A percentile compares a stretch with the other conserved stretches of the same genome.
These are phyloP conservation scores for Lagocephalus sceleratus DNA, from an alignment of 2,797 vertebrate genomes.

Conservation along the genomic window DNA sequence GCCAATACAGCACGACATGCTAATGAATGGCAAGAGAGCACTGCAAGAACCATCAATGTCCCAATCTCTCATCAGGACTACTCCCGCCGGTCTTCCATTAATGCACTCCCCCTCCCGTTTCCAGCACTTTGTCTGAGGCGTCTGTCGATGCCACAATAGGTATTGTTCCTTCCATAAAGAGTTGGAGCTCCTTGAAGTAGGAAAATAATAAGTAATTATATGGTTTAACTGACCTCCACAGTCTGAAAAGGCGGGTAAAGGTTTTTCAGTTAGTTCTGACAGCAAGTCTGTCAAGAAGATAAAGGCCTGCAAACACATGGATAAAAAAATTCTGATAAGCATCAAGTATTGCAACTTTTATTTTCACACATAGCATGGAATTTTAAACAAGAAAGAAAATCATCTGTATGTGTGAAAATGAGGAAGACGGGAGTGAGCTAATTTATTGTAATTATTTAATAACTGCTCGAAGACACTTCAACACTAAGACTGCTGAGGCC, in stretches of 20 bases:
- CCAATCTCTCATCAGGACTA: constrained; percentile 57
- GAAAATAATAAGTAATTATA: constrained; percentile 41
- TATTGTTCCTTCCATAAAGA: constrained; percentile 35
- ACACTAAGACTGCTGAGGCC: too few species aligned
- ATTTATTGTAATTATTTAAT: too few species aligned
- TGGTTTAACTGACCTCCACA: constrained; percentile 35
- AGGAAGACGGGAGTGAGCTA: too few species aligned
- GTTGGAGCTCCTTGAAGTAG: constrained; percentile 23
- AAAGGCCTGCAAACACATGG: constrained; percentile 4
- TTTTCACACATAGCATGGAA: too few species aligned
- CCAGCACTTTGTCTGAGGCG: constrained; percentile 39
- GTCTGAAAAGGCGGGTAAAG: constrained; percentile 7
- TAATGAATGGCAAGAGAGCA: constrained; percentile 57
- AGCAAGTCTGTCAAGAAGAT: constrained; percentile 15
- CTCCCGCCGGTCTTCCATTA: constrained; percentile 48
- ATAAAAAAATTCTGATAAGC: neutral
- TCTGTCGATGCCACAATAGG: constrained; percentile 40
- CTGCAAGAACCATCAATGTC: constrained; percentile 45
- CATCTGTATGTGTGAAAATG: too few species aligned
- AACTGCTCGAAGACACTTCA: too few species aligned
- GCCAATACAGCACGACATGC: constrained; percentile 30
- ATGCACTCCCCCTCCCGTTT: constrained; percentile 30
- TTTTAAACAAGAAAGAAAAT: neutral
- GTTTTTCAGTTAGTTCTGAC: constrained; percentile 19
- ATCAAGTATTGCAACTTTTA: neutral